Conservation (phyloP, 2,888 invertebrate genomes). For the Volucella bombylans region DNA sequence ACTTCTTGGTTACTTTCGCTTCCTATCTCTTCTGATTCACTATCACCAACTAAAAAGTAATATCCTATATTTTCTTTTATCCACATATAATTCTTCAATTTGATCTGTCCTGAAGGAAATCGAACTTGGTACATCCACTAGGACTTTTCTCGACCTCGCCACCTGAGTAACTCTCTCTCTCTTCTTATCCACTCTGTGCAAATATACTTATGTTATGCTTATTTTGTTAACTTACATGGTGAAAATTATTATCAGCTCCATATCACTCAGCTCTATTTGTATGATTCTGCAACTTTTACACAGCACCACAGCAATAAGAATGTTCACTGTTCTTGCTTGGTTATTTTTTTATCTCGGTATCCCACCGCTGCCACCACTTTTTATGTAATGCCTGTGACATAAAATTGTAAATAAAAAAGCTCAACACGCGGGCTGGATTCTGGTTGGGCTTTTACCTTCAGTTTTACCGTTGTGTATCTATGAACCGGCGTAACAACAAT, state of each 20-base stretch:
- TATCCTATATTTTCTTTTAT: constrained; percentile 22
- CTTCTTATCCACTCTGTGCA: not conserved
- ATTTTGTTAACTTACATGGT: not conserved
- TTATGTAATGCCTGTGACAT: not conserved
- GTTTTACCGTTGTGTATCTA: no score
- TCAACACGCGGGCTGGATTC: no score
- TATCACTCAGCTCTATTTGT: not conserved
- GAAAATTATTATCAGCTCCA: not conserved
- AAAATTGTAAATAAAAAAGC: no score
- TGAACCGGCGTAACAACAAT: no score
- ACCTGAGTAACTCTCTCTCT: no score
- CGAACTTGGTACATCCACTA: constrained; percentile 14
- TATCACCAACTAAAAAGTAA: constrained; percentile 9
- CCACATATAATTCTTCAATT: constrained; percentile 3
- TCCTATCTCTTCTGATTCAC: not conserved
- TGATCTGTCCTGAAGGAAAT: constrained; percentile 27
- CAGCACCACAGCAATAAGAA: not conserved
- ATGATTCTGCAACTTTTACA: no score
- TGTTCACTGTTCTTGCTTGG: not conserved
- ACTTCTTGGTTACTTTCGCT: constrained; percentile 1
- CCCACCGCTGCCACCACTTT: constrained; percentile 32
- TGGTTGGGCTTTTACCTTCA: no score
- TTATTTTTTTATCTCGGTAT: constrained; percentile 23
- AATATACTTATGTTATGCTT: not conserved
- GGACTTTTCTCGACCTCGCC: not conserved